A percentile compares a stretch with the other conserved stretches of the same genome.
phyloP scores from a whole-genome alignment of 2,113 vertebrate species.

The Brienomyrus longianalis region DNA sequence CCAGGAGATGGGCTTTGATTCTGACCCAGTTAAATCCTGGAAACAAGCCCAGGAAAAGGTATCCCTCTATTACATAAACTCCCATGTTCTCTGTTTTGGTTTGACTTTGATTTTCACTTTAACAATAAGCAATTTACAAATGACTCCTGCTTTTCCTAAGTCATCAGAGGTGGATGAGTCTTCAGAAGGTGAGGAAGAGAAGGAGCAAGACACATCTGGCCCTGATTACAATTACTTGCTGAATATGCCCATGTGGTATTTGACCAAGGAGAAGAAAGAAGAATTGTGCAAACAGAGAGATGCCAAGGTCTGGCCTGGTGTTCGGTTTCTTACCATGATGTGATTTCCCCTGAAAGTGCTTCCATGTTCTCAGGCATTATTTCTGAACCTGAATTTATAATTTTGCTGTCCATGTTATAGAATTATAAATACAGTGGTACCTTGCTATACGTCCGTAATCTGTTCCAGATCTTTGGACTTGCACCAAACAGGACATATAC shows the following conservation, averaged over 20 bases:
- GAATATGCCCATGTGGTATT: constrained; percentile 92
- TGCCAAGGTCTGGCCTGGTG: constrained; percentile 63
- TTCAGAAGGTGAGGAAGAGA: constrained; percentile 45
- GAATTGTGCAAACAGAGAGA: constrained; percentile 85
- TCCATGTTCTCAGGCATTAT: neutral
- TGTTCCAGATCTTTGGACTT: too few species aligned
- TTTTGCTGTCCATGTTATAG: neutral
- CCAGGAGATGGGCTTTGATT: constrained; percentile 85
- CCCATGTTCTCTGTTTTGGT: neutral
- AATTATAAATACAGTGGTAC: neutral
- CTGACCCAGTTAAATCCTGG: constrained; percentile 90
- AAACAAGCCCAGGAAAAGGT: constrained; percentile 89
- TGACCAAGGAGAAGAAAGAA: constrained; percentile 96
- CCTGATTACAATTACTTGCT: constrained; percentile 93
- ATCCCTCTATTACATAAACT: neutral
- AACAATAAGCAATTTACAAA: neutral
- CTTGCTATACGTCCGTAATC: too few species aligned
- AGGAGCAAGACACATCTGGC: constrained; percentile 49
- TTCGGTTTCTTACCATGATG: neutral
- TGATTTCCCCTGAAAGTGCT: neutral
- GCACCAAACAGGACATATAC: too few species aligned
- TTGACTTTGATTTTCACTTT: neutral
- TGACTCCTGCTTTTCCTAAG: constrained; percentile 8
- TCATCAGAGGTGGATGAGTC: constrained; percentile 49
- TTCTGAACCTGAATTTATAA: neutral